A percentile compares a stretch with the other conserved stretches of the same genome.
Evolutionary conservation across 2,113 vertebrate species (phyloP).

Genomic region (Chamaetylas fuelleborni): DNA sequence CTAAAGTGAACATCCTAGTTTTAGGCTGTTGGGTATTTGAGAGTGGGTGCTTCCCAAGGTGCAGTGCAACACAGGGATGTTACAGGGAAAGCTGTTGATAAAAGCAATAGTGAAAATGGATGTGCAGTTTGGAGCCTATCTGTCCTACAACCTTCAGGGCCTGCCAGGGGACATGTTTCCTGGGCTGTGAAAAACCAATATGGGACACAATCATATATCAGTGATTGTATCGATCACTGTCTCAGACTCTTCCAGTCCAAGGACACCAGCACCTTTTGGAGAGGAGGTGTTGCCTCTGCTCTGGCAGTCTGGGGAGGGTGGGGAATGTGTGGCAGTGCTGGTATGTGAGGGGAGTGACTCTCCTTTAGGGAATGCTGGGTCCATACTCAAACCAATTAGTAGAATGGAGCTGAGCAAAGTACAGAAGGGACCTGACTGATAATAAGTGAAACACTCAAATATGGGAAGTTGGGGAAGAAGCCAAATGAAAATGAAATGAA

Average conservation of each 20-base stretch:
- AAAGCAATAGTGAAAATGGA: neutral
- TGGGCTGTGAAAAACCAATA: conserved; percentile 63
- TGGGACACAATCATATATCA: conserved; percentile 49
- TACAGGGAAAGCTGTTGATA: neutral
- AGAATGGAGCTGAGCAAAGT: conserved; percentile 34
- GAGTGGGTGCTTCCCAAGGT: neutral
- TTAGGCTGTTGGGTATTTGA: neutral
- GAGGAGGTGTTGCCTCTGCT: neutral
- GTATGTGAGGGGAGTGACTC: neutral
- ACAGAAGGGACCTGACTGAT: conserved; percentile 30
- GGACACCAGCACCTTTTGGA: conserved; percentile 27
- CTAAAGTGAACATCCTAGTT: neutral
- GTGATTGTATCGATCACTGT: conserved; percentile 50
- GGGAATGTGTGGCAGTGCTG: accelerated
- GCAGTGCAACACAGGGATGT: neutral
- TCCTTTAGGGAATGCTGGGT: neutral
- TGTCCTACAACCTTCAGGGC: conserved; percentile 53
- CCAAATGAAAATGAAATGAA: conserved; percentile 68
- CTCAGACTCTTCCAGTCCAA: conserved; percentile 24
- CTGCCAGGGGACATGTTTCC: conserved; percentile 55
- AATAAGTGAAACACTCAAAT: conserved; percentile 60
- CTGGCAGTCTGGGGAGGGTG: neutral
- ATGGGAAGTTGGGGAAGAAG: conserved; percentile 60
- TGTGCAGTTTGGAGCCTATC: conserved; percentile 21
- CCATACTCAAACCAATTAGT: conserved; percentile 25